A percentile compares a stretch with the other conserved stretches of the same genome.
phyloP scores from a whole-genome alignment of 2,113 vertebrate species.

The Cettia cetti region DNA sequence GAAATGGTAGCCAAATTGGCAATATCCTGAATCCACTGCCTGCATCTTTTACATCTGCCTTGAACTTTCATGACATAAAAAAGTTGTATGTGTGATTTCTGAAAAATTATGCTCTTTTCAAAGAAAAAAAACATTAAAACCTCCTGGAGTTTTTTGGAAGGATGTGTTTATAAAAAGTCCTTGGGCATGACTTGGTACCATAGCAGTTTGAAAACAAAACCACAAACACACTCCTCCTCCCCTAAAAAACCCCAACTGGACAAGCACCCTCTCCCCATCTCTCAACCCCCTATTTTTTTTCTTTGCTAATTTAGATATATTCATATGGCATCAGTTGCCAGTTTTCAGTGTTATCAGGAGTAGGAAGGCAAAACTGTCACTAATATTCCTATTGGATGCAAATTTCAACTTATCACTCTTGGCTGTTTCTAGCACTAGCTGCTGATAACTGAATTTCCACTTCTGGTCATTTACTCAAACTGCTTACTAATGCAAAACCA shows the following conservation, averaged over 20 bases:
- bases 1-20: background rate
- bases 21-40: background rate
- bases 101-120: background rate
- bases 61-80: background rate
- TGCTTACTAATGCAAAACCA: background rate
- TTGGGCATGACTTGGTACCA: background rate
- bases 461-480: background rate
- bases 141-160: background rate
- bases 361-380: background rate
- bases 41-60: background rate
- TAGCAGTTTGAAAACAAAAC: background rate
- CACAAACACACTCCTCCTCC: rapidly evolving
- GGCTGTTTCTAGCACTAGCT: background rate
- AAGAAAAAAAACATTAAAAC: background rate
- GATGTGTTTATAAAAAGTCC: background rate
- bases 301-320: background rate
- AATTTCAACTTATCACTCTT: background rate
- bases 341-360: background rate
- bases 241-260: background rate
- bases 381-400: background rate
- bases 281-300: rapidly evolving
- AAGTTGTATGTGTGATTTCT: background rate
- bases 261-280: rapidly evolving
- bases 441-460: background rate
- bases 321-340: rapidly evolving